Base-by-base conservation (phyloP, 2,797 vertebrate genomes). In the Alfaro cultratus region DNA sequence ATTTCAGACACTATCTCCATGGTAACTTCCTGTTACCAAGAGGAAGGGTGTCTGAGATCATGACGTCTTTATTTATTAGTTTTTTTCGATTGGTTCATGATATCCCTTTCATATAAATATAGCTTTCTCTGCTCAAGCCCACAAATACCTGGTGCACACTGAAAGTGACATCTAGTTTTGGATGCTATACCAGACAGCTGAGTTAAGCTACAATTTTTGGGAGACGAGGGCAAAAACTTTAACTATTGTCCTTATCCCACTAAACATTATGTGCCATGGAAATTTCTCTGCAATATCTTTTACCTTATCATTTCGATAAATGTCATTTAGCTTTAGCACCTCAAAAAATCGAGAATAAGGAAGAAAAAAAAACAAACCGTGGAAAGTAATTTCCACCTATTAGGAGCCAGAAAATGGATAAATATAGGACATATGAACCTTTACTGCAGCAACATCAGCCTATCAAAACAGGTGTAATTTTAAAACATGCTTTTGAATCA, bases 11-110 rank as follows among this genome's bases (percentile, higher is more conserved):
- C 60, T 51, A 72, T 90, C 79, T 74, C 86, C 82, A 91, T 91
- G 75, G 90, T 67, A 89, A 91, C 90, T 76, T 41, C 45, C 46
- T 67, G 83, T 82, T 90, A 75, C 85, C 76, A 79, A 80, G 82
- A 87, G 76, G 75, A 71, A 49, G 13, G 68, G n/a, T 83, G 81
- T 85, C 84, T 83, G 74, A 84, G 43, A 79, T 80, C 74, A 79
- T 81, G 60, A 79, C 70, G 75, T 72, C 60, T 34, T 60, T 49
- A 49, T 49, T 21, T 49, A 49, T 49, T 49, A 5, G 5, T 47
- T 47, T 47, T 49, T 86, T 68, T 81, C 23, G 80, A 41, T 67
- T 73, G 73, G 36, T 31, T 78, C 49, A 77, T 78, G 34, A 57
- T 82, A 21, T 62, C 73, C 74, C 26, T 72, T 39, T 79, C 26